Base-by-base conservation (phyloP, 2,888 invertebrate species). In the Leucoma salicis region DNA sequence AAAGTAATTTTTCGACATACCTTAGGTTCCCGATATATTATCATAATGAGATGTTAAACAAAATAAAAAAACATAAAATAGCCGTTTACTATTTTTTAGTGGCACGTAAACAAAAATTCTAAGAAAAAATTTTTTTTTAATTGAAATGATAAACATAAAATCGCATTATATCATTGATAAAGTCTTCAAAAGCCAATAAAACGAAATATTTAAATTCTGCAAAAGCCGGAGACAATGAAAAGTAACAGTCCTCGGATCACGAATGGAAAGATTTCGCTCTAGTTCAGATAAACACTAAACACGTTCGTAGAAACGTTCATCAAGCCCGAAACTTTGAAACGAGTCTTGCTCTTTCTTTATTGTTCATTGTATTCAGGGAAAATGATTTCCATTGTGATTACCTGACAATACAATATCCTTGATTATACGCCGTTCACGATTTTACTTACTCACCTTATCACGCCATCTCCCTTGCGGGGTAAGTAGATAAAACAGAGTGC, bases 351-450 rank as follows among this genome's bases (percentile, higher is more conserved):
- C 56, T 68, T 73, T 35, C 71, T 46, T 51, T 72, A 46, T 56
- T 75, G 32, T 64, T 76, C 47, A 62, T 65, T 58, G 53, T 73
- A 44, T 70, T 74, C 63, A 70, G 65, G 42, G 72, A 78, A 63
- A 74, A 70, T 57, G 57, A 66, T 60, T 78, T 78, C 7, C 7
- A 18, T 4, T 5, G 18, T 18, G 3, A 5, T 18, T 5, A 18
- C 18, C 4, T 18, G 7, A 18, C 18, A 18, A 18, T 5, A 18
- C 18, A n/a, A n/a, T n/a, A n/a, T n/a, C n/a, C n/a, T n/a, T n/a
- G n/a, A n/a, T n/a, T n/a, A n/a, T n/a, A n/a, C n/a, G n/a, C n/a
- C n/a, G n/a, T n/a, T n/a, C n/a, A n/a, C n/a, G n/a, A n/a, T n/a
- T n/a, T n/a, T n/a, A n/a, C n/a, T n/a, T n/a, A n/a, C n/a, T n/a